phyloP scores from a whole-genome alignment of 2,113 vertebrate species.

The Neodontobutis hainanensis region DNA sequence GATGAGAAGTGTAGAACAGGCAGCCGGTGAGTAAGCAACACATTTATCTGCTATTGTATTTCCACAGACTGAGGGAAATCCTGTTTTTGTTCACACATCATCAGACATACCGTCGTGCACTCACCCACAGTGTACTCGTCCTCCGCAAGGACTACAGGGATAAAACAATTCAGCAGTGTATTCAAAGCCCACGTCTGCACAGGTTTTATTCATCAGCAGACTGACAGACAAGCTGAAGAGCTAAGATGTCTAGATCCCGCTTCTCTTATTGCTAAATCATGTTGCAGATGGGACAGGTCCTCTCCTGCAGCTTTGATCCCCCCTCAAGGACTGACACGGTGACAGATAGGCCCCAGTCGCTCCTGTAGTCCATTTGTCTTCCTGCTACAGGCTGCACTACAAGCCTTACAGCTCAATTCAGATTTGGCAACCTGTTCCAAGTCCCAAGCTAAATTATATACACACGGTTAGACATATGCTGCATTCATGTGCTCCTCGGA shows the following conservation, averaged over 20 bases:
- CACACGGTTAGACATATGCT: background rate
- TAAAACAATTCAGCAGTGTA: slow-evolving; percentile 15
- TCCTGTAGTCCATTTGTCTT: slow-evolving; percentile 34
- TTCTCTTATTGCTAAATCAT: slow-evolving; percentile 59
- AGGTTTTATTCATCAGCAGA: slow-evolving; percentile 43
- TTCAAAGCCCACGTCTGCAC: slow-evolving; percentile 5
- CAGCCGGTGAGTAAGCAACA: slow-evolving; percentile 6
- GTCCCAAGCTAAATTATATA: background rate
- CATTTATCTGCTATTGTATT: slow-evolving; percentile 21
- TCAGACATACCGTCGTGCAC: background rate
- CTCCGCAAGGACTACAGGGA: slow-evolving; percentile 22
- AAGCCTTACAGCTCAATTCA: background rate
- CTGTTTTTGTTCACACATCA: slow-evolving; percentile 18
- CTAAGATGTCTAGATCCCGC: slow-evolving; percentile 42
- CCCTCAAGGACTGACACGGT: slow-evolving; percentile 36
- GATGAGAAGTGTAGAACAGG: slow-evolving; percentile 35
- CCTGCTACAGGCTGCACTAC: background rate
- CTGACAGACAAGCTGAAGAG: slow-evolving; percentile 36
- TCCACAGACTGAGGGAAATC: slow-evolving; percentile 23
- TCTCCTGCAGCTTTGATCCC: slow-evolving; percentile 55
- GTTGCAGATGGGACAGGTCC: slow-evolving; percentile 27
- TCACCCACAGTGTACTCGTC: slow-evolving; percentile 9
- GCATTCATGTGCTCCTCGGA: background rate
- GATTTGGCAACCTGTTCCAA: background rate
- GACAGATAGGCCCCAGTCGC: slow-evolving; percentile 41